phyloP scores from a whole-genome alignment of 2,888 invertebrate genomes.

The Cantharis rustica region DNA sequence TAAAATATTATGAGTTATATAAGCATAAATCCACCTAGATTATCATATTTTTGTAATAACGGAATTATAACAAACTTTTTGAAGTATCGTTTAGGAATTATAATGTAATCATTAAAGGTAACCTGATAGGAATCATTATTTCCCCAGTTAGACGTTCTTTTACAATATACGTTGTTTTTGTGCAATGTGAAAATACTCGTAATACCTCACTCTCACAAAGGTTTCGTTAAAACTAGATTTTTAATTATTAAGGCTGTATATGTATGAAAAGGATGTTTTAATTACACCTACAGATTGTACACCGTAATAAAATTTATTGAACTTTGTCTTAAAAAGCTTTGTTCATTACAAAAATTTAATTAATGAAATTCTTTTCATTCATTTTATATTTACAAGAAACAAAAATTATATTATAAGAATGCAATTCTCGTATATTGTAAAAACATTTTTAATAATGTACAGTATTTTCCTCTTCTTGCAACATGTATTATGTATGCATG shows the following conservation, averaged over 20 bases:
- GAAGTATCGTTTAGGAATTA: neutral
- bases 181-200: neutral
- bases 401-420: too few species aligned
- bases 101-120: neutral
- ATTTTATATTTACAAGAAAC: too few species aligned
- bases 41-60: neutral
- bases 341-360: neutral
- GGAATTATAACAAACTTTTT: neutral
- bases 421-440: too few species aligned
- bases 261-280: neutral
- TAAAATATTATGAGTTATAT: neutral
- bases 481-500: too few species aligned
- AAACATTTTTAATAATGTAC: too few species aligned
- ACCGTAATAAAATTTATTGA: neutral
- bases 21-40: neutral
- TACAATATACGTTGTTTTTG: neutral
- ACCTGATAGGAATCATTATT: neutral
- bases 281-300: neutral
- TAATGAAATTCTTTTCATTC: too few species aligned
- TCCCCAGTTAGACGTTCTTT: neutral
- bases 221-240: neutral
- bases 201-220: neutral
- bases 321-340: neutral
- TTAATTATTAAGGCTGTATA: neutral
- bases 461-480: too few species aligned